Percentiles rank a stretch among this genome's conserved stretches.
Conservation (phyloP, 53 echinoderm and acorn worm species). For the Actinopyga echinites region DNA sequence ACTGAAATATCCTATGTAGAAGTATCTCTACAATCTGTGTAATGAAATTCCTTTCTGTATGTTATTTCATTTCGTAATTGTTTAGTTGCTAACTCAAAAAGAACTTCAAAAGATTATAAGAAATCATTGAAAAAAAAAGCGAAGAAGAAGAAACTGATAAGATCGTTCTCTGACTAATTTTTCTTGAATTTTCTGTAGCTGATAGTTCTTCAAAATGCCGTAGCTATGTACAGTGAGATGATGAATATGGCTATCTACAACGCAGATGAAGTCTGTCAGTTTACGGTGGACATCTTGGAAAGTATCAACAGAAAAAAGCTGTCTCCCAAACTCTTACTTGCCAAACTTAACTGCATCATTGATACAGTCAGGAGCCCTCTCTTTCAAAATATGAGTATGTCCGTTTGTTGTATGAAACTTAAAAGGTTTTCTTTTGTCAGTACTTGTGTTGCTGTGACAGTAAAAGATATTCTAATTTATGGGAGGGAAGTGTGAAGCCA, state of each 20-base stretch:
- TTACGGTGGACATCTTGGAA: conserved; percentile 77
- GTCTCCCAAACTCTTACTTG: conserved; percentile 51
- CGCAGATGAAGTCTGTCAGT: conserved; percentile 76
- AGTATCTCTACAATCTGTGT: too few species aligned
- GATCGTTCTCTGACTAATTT: too few species aligned
- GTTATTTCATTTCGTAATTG: too few species aligned
- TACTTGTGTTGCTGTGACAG: background rate
- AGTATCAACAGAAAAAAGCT: conserved; percentile 61
- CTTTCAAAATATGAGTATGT: conserved; percentile 76
- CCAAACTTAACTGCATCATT: conserved; percentile 82
- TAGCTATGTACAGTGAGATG: conserved; percentile 78
- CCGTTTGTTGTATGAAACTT: background rate
- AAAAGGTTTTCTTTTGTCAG: background rate
- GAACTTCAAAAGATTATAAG: too few species aligned
- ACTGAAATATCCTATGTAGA: too few species aligned
- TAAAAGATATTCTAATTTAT: background rate
- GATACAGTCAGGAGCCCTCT: conserved; percentile 87
- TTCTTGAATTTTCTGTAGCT: conserved; percentile 58
- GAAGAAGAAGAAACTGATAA: too few species aligned
- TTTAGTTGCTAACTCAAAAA: too few species aligned
- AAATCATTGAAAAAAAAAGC: too few species aligned
- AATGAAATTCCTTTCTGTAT: too few species aligned
- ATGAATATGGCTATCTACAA: conserved; percentile 69
- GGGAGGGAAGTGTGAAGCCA: too few species aligned
- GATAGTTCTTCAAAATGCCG: conserved; percentile 79